phyloP scores from a whole-genome alignment of 1,140 invertebrate species.

The Ceratina calcarata region DNA sequence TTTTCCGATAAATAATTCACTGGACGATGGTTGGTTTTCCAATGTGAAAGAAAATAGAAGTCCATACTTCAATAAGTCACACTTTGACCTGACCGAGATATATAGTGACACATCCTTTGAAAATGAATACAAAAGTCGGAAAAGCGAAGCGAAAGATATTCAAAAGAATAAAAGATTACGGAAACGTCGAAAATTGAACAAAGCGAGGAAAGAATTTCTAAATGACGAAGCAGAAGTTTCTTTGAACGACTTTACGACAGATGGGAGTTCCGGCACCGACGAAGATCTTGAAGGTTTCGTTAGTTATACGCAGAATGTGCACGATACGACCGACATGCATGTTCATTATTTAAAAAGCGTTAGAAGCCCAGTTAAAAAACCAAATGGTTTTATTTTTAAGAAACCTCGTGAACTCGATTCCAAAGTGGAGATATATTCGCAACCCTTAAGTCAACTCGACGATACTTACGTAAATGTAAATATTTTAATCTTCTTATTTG shows the following conservation, averaged over 20 bases:
- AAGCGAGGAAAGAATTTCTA: conserved; percentile 76
- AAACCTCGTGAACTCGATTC: conserved; percentile 44
- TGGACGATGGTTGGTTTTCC: conserved; percentile 10
- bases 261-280: conserved; percentile 68
- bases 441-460: conserved; percentile 53
- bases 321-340: conserved; percentile 79
- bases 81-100: background rate
- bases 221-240: conserved; percentile 82
- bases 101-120: background rate
- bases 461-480: conserved; percentile 73
- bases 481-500: background rate
- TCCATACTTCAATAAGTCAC: conserved; percentile 20
- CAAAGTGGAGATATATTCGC: conserved; percentile 69
- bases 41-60: conserved; percentile 17
- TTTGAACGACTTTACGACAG: conserved; percentile 66
- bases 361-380: conserved; percentile 68
- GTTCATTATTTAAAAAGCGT: conserved; percentile 83
- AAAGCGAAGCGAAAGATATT: background rate
- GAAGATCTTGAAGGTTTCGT: conserved; percentile 73
- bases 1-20: conserved; percentile 16
- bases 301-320: conserved; percentile 75
- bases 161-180: conserved; percentile 1
- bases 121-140: background rate
- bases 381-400: conserved; percentile 64
- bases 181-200: conserved; percentile 13